Evolutionary conservation across 2,888 invertebrate genomes (phyloP).

Genomic region (Leptinotarsa peninsularis): DNA sequence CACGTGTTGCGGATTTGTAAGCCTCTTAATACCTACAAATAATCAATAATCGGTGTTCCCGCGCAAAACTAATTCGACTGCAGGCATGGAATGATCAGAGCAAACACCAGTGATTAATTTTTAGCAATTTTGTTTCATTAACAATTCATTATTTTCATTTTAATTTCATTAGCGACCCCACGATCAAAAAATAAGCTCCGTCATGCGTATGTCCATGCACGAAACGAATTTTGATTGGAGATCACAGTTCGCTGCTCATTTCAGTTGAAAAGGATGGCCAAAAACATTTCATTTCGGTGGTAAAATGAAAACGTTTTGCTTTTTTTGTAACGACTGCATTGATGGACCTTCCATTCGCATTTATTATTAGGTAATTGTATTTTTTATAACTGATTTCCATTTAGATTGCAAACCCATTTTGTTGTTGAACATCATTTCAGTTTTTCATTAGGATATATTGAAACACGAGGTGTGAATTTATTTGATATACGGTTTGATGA

Average conservation of each 20-base stretch:
- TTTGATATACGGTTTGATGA: background rate
- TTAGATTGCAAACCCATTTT: constrained; percentile 40
- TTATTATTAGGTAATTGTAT: constrained; percentile 46
- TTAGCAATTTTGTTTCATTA: constrained; percentile 29
- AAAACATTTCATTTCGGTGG: constrained; percentile 46
- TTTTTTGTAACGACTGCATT: constrained; percentile 33
- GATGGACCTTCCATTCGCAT: constrained; percentile 41
- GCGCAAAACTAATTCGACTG: background rate
- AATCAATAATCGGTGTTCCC: background rate
- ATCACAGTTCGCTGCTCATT: constrained; percentile 43
- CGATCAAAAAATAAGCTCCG: constrained; percentile 16
- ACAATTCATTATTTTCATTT: constrained; percentile 35
- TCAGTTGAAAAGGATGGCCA: constrained; percentile 46
- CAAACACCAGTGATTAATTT: constrained; percentile 27
- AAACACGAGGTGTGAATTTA: background rate
- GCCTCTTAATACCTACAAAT: background rate
- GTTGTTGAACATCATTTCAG: constrained; percentile 13
- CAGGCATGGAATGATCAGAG: background rate
- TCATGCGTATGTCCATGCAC: constrained; percentile 23
- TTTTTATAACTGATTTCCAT: constrained; percentile 43
- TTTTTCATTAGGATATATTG: constrained; percentile 3
- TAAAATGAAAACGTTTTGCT: constrained; percentile 40
- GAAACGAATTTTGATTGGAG: constrained; percentile 48
- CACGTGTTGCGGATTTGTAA: too few species aligned
- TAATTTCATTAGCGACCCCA: constrained; percentile 26